A percentile compares a stretch with the other conserved stretches of the same genome.
phyloP scores from a whole-genome alignment of 2,113 vertebrate genomes.

The Mystacornis crossleyi region DNA sequence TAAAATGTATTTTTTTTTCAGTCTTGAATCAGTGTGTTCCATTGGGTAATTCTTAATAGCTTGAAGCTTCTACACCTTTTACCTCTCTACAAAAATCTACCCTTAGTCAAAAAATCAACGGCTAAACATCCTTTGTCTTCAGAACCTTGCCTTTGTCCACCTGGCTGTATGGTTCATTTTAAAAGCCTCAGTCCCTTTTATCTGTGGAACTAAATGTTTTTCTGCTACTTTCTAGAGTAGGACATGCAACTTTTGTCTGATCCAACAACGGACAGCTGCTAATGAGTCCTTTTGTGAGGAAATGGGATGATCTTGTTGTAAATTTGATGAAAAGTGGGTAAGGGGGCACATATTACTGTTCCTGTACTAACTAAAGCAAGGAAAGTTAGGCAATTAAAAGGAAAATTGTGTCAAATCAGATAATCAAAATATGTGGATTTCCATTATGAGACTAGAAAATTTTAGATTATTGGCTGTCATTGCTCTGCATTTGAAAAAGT shows the following conservation, averaged over 20 bases:
- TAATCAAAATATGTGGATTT: background rate
- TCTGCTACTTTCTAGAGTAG: background rate
- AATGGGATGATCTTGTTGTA: background rate
- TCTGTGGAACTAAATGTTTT: background rate
- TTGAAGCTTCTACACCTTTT: background rate
- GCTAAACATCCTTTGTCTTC: background rate
- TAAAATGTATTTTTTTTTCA: background rate
- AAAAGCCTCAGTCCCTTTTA: background rate
- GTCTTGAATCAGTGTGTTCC: background rate
- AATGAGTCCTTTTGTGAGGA: background rate
- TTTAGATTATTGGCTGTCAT: background rate
- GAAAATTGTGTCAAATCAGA: background rate
- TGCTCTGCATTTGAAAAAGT: background rate
- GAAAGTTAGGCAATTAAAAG: background rate
- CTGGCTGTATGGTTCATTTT: background rate
- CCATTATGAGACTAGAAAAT: background rate
- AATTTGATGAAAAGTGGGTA: background rate
- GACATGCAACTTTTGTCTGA: background rate
- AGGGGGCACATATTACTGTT: background rate
- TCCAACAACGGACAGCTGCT: background rate
- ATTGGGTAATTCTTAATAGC: background rate
- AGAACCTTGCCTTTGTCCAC: background rate
- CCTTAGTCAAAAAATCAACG: background rate
- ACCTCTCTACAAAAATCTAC: background rate
- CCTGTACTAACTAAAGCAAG: background rate